phyloP scores from a whole-genome alignment of 92 coral and sea anemone species.

The Palythoa heliodiscus region DNA sequence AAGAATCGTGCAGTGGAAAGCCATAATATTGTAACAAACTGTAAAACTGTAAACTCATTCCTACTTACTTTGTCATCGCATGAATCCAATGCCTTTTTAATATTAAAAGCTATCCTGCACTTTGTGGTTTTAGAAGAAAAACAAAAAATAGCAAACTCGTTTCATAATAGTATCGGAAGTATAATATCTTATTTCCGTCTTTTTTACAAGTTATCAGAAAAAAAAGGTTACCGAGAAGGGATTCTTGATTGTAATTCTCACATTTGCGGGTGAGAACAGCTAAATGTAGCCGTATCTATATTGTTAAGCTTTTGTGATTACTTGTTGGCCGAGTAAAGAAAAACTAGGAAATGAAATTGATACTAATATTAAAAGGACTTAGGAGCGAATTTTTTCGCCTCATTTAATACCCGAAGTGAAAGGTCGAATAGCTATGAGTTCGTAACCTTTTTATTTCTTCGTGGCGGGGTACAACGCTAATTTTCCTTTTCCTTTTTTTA shows the following conservation, averaged over 20 bases:
- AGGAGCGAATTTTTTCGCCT: conserved; percentile 1
- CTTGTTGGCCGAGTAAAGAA: background rate
- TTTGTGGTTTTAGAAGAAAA: conserved; percentile 34
- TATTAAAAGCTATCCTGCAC: conserved; percentile 9
- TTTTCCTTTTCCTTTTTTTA: background rate
- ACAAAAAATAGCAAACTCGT: background rate
- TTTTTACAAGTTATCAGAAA: conserved; percentile 17
- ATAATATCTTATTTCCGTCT: conserved; percentile 6
- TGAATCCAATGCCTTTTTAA: conserved; percentile 18
- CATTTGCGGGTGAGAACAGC: background rate
- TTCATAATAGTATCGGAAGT: background rate
- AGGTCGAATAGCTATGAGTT: background rate
- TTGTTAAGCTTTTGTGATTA: background rate
- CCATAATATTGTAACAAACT: conserved; percentile 32
- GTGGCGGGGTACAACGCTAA: conserved; percentile 19
- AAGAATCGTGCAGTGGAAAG: conserved; percentile 12
- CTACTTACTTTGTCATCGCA: background rate
- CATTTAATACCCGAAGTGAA: background rate
- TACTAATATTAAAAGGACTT: background rate
- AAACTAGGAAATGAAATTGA: conserved; percentile 28
- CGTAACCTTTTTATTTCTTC: background rate
- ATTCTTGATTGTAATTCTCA: conserved; percentile 18
- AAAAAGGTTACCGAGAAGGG: background rate
- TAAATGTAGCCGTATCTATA: background rate
- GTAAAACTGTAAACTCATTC: conserved; percentile 1